Base-by-base conservation (phyloP, 2,888 invertebrate genomes). In the Tetranychus piercei region DNA sequence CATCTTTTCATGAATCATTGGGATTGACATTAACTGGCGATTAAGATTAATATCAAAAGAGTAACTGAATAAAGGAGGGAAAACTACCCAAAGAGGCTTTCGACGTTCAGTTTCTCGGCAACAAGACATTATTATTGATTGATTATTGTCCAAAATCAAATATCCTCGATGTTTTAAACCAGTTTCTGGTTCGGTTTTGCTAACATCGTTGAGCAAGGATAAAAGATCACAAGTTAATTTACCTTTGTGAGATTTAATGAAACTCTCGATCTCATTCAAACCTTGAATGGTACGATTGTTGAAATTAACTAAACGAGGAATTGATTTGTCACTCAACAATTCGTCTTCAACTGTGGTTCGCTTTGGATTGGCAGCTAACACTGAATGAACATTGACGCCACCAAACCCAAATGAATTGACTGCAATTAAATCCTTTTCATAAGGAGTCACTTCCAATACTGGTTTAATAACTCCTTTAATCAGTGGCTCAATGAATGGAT, bases 211-310 rank as follows among this genome's bases (percentile, higher is more conserved):
- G 0, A 95, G 82, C 74, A 94, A 83, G 66, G 88, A 87, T 81
- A 90, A 84, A 80, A 91, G 88, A 80, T 90, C 90, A 78, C 87
- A 74, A 18, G 74, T 75, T 20, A 77, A 87, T 4, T 82, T 81
- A 79, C 88, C 84, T 43, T 72, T 74, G 74, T 86, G 86, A 9
- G 4, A 9, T 15, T 73, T 11, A 11, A 82, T 78, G 78, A 81
- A 77, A 15, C 86, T 84, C 73, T 92, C 84, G 80, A 92, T 83
- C 75, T 81, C 81, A 75, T 86, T 85, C 7, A 90, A 89, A 8
- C 90, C 90, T 72, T 87, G 88, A 81, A 90, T 88, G 1, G 93
- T 94, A 79, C 96, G 87, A 18, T 94, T 95, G 6, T 92, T 91
- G 75, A 89, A 88, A 55, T 88, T 84, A 73, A 92, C 86, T 86